Evolutionary conservation across 1,140 invertebrate genomes (phyloP).

Genomic region (Pseudobourletiella spinata): DNA sequence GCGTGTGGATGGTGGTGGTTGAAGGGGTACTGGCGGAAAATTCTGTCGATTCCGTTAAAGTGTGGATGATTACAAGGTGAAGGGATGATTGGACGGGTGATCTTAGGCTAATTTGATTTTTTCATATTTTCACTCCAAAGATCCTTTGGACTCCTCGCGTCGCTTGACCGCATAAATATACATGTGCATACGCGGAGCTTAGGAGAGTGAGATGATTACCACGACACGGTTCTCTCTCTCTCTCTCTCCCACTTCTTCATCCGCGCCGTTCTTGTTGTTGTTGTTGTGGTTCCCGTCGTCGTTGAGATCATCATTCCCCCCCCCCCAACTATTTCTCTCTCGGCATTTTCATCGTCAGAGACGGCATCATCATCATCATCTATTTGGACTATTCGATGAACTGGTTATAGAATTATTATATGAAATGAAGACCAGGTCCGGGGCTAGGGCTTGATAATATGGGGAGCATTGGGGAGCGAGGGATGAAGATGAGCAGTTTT

Average conservation of each 20-base stretch:
- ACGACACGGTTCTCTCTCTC: no score
- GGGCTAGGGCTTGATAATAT: neutral
- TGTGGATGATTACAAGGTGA: conserved; percentile 34
- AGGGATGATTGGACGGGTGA: conserved; percentile 31
- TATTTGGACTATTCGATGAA: no score
- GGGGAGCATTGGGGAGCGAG: neutral
- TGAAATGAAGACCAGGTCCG: neutral
- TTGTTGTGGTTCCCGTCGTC: no score
- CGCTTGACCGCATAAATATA: no score
- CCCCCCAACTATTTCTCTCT: no score
- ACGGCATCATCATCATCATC: no score
- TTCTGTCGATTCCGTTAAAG: conserved; percentile 33
- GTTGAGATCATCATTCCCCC: no score
- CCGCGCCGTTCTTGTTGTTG: neutral
- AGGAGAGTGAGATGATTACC: no score
- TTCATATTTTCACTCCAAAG: neutral
- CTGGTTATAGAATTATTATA: neutral
- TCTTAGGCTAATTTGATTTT: conserved; percentile 34
- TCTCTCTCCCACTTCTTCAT: neutral
- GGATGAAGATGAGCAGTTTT: conserved; percentile 13
- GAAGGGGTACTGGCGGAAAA: conserved; percentile 18
- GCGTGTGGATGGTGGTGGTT: neutral
- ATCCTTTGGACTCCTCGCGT: neutral
- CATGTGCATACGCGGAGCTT: no score
- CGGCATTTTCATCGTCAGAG: no score